phyloP scores from a whole-genome alignment of 2,797 vertebrate species.

The Setipinna tenuifilis region DNA sequence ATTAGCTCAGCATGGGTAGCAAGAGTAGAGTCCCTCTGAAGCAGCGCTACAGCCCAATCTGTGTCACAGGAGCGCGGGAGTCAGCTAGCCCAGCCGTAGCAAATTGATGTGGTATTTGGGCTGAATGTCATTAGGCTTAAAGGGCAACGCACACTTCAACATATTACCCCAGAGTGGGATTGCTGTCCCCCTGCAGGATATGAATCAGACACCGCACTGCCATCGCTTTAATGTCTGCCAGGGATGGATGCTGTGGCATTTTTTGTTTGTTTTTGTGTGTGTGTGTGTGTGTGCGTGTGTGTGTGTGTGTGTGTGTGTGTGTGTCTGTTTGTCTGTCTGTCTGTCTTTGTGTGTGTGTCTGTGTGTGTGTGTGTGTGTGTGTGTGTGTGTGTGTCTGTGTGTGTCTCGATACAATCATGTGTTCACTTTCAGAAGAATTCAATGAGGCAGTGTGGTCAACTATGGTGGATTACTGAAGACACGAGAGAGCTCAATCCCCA shows the following conservation, averaged over 20 bases:
- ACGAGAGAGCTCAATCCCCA: not conserved
- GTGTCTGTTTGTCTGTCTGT: too few relatives aligned
- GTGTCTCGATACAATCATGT: too few relatives aligned
- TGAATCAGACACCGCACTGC: not conserved
- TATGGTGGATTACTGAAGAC: not conserved
- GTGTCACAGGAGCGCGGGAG: not conserved
- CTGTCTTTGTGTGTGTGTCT: not conserved
- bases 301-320: not conserved
- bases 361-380: not conserved
- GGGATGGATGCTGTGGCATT: not conserved
- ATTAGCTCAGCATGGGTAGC: not conserved
- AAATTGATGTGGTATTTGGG: slow-evolving; percentile 18
- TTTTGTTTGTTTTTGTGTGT: not conserved
- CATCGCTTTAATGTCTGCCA: not conserved
- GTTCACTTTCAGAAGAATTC: not conserved
- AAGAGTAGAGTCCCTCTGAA: not conserved
- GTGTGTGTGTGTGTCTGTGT: too few relatives aligned
- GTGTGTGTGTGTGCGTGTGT: not conserved
- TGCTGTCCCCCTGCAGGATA: not conserved
- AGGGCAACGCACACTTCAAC: not conserved
- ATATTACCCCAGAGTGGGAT: not conserved
- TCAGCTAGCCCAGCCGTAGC: not conserved
- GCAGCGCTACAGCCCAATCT: not conserved
- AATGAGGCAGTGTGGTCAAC: not conserved
- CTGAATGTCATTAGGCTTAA: slow-evolving; percentile 16